Evolutionary conservation across 2,888 invertebrate species (phyloP).

Genomic region (Pollenia labialis): DNA sequence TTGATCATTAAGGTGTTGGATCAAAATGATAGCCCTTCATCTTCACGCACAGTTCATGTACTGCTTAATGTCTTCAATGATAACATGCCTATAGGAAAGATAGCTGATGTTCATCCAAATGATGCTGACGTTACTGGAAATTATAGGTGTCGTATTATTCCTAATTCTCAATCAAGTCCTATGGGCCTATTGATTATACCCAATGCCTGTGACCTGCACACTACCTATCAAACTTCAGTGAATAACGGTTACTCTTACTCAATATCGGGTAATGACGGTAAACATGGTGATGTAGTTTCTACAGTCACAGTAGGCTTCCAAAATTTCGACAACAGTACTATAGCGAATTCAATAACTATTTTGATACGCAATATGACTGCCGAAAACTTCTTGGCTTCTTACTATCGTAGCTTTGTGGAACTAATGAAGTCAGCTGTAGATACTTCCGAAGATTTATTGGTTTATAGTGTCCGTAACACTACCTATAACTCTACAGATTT

Average conservation of each 20-base stretch:
- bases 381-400: conserved; percentile 89
- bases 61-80: conserved; percentile 91
- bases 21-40: conserved; percentile 96
- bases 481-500: conserved; percentile 84
- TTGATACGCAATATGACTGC: conserved; percentile 90
- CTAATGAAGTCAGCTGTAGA: conserved; percentile 87
- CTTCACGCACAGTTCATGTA: conserved; percentile 92
- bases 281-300: conserved; percentile 93
- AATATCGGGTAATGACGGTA: conserved; percentile 95
- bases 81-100: conserved; percentile 90
- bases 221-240: conserved; percentile 88
- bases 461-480: conserved; percentile 90
- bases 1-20: conserved; percentile 91
- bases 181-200: conserved; percentile 89
- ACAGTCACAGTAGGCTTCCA: conserved; percentile 93
- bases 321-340: conserved; percentile 91
- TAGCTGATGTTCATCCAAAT: conserved; percentile 96
- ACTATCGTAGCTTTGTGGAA: conserved; percentile 90
- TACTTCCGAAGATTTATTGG: conserved; percentile 87
- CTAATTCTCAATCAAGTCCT: conserved; percentile 85
- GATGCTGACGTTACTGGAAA: conserved; percentile 96
- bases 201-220: conserved; percentile 91
- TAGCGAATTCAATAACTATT: conserved; percentile 92
- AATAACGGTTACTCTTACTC: conserved; percentile 89
- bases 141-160: conserved; percentile 93